phyloP scores from a whole-genome alignment of 1,140 invertebrate genomes.

The Papilio polytes region DNA sequence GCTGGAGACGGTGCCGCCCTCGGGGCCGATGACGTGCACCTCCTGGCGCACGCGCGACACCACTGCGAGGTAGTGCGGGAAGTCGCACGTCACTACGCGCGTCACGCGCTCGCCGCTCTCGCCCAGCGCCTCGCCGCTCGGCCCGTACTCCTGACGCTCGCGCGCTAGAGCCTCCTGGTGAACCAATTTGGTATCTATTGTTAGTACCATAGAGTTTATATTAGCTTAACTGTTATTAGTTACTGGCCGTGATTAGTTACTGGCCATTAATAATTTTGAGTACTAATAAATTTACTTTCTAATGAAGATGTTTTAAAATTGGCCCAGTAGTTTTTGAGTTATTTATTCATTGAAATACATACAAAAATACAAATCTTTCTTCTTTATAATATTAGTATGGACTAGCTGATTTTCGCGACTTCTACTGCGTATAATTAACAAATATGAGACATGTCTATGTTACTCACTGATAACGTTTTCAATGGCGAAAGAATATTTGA shows the following conservation, averaged over 20 bases:
- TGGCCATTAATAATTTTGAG: too few species aligned
- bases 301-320: too few species aligned
- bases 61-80: constrained; percentile 98
- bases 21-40: constrained; percentile 96
- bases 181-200: constrained; percentile 55
- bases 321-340: too few species aligned
- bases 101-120: constrained; percentile 88
- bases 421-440: too few species aligned
- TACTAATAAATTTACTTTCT: too few species aligned
- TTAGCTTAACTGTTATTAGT: not conserved
- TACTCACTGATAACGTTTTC: too few species aligned
- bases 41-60: constrained; percentile 97
- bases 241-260: not conserved
- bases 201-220: not conserved
- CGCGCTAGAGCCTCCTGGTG: constrained; percentile 94
- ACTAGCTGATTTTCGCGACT: too few species aligned
- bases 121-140: constrained; percentile 67
- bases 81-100: constrained; percentile 96
- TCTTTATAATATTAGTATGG: too few species aligned
- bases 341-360: too few species aligned
- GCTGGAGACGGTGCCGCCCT: constrained; percentile 97
- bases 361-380: too few species aligned
- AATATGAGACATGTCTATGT: too few species aligned
- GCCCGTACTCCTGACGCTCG: constrained; percentile 94
- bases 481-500: too few species aligned